phyloP scores from a whole-genome alignment of 1,140 invertebrate species.

The Sitophilus oryzae region DNA sequence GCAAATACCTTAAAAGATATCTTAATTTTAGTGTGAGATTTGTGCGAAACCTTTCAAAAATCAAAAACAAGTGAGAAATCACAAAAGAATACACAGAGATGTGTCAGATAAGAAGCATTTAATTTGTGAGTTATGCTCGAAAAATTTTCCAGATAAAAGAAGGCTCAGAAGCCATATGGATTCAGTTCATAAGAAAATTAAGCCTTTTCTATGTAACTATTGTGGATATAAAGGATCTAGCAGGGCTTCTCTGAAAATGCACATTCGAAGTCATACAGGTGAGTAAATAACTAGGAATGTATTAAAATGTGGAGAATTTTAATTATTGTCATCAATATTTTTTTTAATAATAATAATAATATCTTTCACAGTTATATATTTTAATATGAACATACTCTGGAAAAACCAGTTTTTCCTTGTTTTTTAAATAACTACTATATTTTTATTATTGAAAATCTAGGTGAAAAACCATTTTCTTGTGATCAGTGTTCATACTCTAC shows the following conservation, averaged over 20 bases:
- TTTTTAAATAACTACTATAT: background rate
- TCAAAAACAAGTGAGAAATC: conserved; percentile 64
- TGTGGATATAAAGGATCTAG: conserved; percentile 64
- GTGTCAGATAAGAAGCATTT: conserved; percentile 28
- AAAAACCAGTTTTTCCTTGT: no score
- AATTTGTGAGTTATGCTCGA: conserved; percentile 56
- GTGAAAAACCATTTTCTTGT: conserved; percentile 78
- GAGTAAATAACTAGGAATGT: no score
- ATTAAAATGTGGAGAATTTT: no score
- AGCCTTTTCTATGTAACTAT: conserved; percentile 62
- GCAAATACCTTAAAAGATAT: background rate
- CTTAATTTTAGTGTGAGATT: conserved; percentile 47
- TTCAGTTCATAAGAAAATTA: conserved; percentile 61
- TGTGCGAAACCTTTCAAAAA: conserved; percentile 76
- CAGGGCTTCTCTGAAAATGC: conserved; percentile 60
- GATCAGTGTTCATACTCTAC: conserved; percentile 68
- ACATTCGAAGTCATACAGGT: conserved; percentile 68
- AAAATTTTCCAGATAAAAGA: conserved; percentile 53
- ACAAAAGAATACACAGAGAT: conserved; percentile 51
- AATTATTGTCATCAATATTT: no score
- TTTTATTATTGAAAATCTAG: conserved; percentile 42
- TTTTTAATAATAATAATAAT: no score
- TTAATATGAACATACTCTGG: no score
- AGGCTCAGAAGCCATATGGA: conserved; percentile 57
- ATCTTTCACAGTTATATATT: no score